phyloP scores from a whole-genome alignment of 1,140 invertebrate species.

The Pentalonia nigronervosa region DNA sequence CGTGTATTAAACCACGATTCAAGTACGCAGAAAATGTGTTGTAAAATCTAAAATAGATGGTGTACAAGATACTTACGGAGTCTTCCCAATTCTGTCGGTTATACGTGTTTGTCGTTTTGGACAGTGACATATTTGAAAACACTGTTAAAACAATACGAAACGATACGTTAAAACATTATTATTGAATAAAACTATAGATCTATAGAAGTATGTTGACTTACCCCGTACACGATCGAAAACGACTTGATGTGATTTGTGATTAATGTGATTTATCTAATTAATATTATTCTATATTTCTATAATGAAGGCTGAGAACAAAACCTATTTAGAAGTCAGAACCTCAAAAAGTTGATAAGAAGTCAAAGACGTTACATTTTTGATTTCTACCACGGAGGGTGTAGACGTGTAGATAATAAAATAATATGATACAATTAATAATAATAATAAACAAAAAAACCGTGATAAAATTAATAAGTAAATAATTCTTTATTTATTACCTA shows the following conservation, averaged over 20 bases:
- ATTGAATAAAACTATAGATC: background rate
- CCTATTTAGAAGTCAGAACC: background rate
- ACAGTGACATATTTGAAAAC: constrained; percentile 80
- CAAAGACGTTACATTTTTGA: background rate
- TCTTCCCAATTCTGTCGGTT: constrained; percentile 99
- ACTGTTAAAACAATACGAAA: background rate
- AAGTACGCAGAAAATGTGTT: background rate
- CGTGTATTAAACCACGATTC: background rate
- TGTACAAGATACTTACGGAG: constrained; percentile 74
- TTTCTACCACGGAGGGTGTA: no score
- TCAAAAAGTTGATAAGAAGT: constrained; percentile 7
- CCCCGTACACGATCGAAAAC: background rate
- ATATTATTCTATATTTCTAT: no score
- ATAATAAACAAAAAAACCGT: no score
- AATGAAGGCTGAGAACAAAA: no score
- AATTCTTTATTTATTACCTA: no score
- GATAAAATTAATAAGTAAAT: no score
- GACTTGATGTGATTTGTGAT: no score
- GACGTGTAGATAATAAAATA: no score
- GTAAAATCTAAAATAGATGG: background rate
- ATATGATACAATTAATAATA: no score
- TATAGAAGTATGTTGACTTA: constrained; percentile 1
- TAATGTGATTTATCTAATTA: no score
- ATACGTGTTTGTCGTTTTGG: constrained; percentile 96
- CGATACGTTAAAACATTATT: background rate